A percentile compares a stretch with the other conserved stretches of the same genome.
Conservation (phyloP, 2,797 vertebrate species). For the Coracias cyanogaster region DNA sequence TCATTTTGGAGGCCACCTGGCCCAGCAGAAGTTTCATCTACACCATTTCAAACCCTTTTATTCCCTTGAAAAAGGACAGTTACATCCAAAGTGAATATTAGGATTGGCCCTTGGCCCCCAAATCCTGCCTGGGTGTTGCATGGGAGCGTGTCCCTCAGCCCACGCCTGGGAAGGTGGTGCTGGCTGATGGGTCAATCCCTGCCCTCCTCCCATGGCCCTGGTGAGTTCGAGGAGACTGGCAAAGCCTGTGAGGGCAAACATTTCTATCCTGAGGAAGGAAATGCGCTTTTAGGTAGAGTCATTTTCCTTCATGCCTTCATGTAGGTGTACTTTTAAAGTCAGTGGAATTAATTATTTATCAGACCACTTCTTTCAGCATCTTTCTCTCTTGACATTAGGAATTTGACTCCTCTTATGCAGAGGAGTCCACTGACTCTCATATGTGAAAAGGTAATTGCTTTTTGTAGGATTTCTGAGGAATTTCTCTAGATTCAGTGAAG, state of each 20-base stretch:
- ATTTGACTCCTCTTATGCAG: not conserved
- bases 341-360: not conserved
- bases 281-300: rapidly evolving
- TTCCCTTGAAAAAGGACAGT: not conserved
- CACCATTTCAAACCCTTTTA: not conserved
- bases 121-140: rapidly evolving
- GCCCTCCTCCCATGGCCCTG: not conserved
- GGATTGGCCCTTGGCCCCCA: not conserved
- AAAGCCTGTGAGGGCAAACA: not conserved
- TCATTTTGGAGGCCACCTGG: not conserved
- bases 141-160: not conserved
- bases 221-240: not conserved
- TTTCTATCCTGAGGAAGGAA: not conserved
- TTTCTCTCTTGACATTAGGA: not conserved
- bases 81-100: not conserved
- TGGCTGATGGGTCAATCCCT: not conserved
- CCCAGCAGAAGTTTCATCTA: not conserved
- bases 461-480: not conserved
- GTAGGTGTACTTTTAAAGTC: not conserved
- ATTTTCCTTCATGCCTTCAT: not conserved
- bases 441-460: rapidly evolving
- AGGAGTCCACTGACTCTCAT: not conserved
- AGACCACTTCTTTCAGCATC: rapidly evolving
- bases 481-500: not conserved
- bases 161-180: rapidly evolving